These are phyloP conservation scores for Sturnus vulgaris DNA, from an alignment of 2,113 vertebrate genomes.

Conservation along the genomic window DNA sequence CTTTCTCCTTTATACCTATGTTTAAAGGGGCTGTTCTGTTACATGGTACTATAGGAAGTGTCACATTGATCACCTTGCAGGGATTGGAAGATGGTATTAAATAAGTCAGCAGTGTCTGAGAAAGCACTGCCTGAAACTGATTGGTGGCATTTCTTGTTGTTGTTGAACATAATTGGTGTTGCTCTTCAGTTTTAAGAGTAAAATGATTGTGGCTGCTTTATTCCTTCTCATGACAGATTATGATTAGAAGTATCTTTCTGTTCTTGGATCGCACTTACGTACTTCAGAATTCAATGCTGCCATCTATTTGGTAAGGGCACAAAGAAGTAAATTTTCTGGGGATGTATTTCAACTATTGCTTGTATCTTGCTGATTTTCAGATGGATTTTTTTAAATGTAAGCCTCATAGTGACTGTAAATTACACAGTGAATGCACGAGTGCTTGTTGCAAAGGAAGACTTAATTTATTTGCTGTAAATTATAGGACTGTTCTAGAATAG, in stretches of 20 bases:
- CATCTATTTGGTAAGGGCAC: conserved; percentile 93
- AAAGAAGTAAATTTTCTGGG: not conserved
- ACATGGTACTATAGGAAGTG: not conserved
- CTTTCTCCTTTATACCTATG: not conserved
- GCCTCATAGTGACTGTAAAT: not conserved
- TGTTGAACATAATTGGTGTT: not conserved
- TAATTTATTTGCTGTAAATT: not conserved
- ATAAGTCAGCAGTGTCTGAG: not conserved
- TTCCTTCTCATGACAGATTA: conserved; percentile 82
- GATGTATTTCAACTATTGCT: not conserved
- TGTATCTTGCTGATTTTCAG: not conserved
- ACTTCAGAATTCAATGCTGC: conserved; percentile 99
- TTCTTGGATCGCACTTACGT: conserved; percentile 99
- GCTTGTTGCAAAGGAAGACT: not conserved
- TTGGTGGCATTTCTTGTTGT: not conserved
- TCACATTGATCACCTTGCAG: not conserved
- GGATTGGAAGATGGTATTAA: not conserved
- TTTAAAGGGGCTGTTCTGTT: not conserved
- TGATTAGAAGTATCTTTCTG: conserved; percentile 99
- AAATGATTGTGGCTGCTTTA: conserved; percentile 11
- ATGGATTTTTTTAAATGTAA: not conserved
- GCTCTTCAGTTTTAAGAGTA: not conserved
- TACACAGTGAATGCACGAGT: not conserved
- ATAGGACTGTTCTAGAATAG: not conserved
- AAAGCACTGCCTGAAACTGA: not conserved